Base-by-base conservation (phyloP, 2,113 vertebrate species). In the Pomatostomus ruficeps region DNA sequence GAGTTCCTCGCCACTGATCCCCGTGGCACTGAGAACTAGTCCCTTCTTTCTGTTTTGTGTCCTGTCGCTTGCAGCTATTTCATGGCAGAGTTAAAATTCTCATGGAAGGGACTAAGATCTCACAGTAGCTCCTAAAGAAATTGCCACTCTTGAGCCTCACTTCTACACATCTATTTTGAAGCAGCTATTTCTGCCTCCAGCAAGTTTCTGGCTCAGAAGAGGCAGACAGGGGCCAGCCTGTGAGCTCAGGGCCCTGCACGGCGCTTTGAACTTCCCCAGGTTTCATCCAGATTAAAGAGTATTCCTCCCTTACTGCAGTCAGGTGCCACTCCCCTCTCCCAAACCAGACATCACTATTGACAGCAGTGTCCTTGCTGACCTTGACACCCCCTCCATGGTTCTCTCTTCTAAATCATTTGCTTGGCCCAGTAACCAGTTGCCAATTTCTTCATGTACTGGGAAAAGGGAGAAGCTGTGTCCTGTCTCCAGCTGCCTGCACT, bases 371-470 rank as follows among this genome's bases (percentile, higher is more conserved):
- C 65, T 57, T 29, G 45, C 9, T 62, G 71, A 71, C 61, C 55
- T 36, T 31, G 22, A 45, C 29, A 55, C 8, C 0, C 0, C 10
- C 18, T 59, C 24, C 57, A 43, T n/a, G 28, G 46, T 28, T 71
- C 33, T 57, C 18, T 31, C 28, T 46, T 35, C 29, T 33, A 66
- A 74, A 45, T 35, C 20, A 22, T 26, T 59, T 65, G 62, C 43
- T 40, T 52, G 82, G 62, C 38, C 12, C 20, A 13, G 52, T 49
- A 71, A 42, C 1, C 35, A 62, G 12, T 33, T 43, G n/a, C 3
- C 24, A 21, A 25, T 35, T 75, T 25, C 36, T 46, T 61, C 12
- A 40, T 2, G 12, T 31, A 16, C 52, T 68, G 25, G n/a, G 29
- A 20, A 59, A 79, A 59, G 22, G 11, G 7, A 42, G 58, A 63